phyloP scores from a whole-genome alignment of 2,113 vertebrate genomes.

The Recurvirostra avosetta region DNA sequence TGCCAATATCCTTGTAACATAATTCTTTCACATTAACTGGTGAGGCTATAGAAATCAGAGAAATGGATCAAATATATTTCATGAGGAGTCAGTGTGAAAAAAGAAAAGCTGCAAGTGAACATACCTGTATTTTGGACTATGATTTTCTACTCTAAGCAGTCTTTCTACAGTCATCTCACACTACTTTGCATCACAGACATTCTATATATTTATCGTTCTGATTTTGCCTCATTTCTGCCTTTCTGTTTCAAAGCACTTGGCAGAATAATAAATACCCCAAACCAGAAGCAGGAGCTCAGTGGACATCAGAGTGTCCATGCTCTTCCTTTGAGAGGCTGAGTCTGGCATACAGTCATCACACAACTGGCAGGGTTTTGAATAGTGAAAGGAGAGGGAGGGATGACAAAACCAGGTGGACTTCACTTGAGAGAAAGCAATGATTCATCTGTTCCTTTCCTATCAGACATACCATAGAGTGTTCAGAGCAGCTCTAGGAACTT shows the following conservation, averaged over 20 bases:
- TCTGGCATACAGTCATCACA: not conserved
- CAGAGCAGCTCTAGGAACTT: not conserved
- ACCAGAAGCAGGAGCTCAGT: not conserved
- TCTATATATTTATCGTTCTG: not conserved
- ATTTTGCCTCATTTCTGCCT: not conserved
- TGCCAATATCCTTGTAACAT: not conserved
- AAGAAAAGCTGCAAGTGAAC: not conserved
- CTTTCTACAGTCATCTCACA: not conserved
- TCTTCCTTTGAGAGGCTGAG: not conserved
- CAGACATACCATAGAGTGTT: not conserved
- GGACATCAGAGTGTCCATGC: not conserved
- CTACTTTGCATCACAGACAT: not conserved
- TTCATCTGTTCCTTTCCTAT: not conserved
- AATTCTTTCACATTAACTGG: not conserved
- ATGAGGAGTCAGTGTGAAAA: not conserved
- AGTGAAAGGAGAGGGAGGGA: not conserved
- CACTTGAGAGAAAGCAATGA: not conserved
- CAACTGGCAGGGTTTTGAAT: not conserved
- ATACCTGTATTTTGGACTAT: not conserved
- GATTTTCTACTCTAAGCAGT: not conserved
- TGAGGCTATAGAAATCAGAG: not conserved
- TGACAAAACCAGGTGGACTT: not conserved
- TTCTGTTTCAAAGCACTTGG: not conserved
- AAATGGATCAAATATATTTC: not conserved
- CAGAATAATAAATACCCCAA: not conserved